Percentiles rank a stretch among this genome's conserved stretches.
These are phyloP conservation scores for Drosophila pruinosa DNA, from an alignment of 1,140 invertebrate genomes.

Conservation along the genomic window DNA sequence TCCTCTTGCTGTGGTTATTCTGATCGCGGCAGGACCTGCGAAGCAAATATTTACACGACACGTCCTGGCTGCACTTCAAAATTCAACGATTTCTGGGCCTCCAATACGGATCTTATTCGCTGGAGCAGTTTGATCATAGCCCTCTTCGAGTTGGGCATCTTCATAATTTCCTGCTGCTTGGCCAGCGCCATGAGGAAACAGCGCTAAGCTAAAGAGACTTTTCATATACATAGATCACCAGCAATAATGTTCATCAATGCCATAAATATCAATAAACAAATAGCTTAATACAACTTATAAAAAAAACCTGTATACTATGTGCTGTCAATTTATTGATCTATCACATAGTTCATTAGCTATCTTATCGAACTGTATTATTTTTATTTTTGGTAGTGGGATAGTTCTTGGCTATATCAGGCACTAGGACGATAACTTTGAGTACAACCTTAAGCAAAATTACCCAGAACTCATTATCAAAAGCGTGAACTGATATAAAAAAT, in stretches of 20 bases:
- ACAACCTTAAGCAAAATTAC: conserved; percentile 26
- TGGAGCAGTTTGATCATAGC: conserved; percentile 87
- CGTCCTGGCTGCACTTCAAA: conserved; percentile 79
- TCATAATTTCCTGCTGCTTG: conserved; percentile 70
- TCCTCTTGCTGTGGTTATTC: conserved; percentile 82
- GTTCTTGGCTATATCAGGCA: conserved; percentile 7
- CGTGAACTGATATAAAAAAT: background rate
- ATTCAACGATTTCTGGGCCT: conserved; percentile 83
- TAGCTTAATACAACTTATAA: conserved; percentile 19
- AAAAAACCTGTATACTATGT: background rate
- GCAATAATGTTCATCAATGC: conserved; percentile 28
- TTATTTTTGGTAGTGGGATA: conserved; percentile 21
- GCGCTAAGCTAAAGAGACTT: conserved; percentile 29
- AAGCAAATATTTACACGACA: conserved; percentile 59
- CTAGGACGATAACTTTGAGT: background rate
- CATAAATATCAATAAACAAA: conserved; percentile 33
- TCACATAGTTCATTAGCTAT: conserved; percentile 9
- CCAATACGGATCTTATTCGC: conserved; percentile 84
- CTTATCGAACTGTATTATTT: conserved; percentile 5
- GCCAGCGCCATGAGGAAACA: conserved; percentile 85
- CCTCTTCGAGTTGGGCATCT: conserved; percentile 77
- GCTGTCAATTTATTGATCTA: conserved; percentile 26
- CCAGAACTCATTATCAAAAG: conserved; percentile 22
- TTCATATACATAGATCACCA: conserved; percentile 18
- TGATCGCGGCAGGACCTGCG: conserved; percentile 62